phyloP scores from a whole-genome alignment of 2,888 invertebrate genomes.

The Teinopalpus imperialis region DNA sequence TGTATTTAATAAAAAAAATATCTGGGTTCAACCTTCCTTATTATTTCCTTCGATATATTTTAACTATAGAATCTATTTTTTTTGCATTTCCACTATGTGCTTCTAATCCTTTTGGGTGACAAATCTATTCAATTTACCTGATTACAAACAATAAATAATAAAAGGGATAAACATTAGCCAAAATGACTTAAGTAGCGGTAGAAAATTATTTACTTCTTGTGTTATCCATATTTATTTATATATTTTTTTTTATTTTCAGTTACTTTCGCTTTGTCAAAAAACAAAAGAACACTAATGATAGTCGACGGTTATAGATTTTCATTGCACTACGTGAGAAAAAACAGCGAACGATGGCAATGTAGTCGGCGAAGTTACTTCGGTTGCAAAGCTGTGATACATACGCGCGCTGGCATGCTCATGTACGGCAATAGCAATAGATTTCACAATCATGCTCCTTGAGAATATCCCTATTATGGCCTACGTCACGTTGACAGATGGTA shows the following conservation, averaged over 20 bases:
- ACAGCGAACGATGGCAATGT: conserved; percentile 57
- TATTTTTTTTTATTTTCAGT: conserved; percentile 37
- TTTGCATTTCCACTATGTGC: no score
- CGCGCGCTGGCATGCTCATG: conserved; percentile 38
- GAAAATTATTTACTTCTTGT: background rate
- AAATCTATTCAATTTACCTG: no score
- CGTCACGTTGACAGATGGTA: conserved; percentile 2
- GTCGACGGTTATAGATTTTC: conserved; percentile 56
- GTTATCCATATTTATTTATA: conserved; percentile 12
- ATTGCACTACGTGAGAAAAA: conserved; percentile 50
- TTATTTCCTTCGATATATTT: no score
- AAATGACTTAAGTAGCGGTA: background rate
- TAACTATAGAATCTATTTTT: no score
- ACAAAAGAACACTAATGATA: conserved; percentile 47
- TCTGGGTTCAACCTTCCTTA: no score
- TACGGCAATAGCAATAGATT: conserved; percentile 36
- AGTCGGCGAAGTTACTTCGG: conserved; percentile 56
- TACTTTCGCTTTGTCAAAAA: conserved; percentile 44
- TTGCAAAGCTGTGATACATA: conserved; percentile 57
- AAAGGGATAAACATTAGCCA: no score
- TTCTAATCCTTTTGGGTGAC: no score
- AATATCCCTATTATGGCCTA: background rate
- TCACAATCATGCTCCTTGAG: conserved; percentile 50
- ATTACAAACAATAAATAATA: no score
- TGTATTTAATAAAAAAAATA: no score